These are phyloP conservation scores for Candoia aspera DNA, from an alignment of 2,113 vertebrate species.

Conservation along the genomic window DNA sequence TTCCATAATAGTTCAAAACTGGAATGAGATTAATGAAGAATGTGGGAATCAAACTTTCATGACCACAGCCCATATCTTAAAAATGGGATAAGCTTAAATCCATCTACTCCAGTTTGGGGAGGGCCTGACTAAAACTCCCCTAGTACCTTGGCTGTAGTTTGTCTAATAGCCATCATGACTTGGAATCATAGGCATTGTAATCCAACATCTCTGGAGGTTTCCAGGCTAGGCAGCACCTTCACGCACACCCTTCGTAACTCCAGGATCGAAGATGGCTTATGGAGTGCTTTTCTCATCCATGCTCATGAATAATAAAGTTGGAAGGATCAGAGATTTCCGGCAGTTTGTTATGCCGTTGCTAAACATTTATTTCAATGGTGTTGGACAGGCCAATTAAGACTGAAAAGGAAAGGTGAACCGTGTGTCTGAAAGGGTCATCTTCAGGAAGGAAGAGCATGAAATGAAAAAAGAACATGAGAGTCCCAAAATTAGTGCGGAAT, in stretches of 20 bases:
- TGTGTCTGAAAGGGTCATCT: conserved; percentile 60
- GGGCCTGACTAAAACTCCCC: too few relatives aligned
- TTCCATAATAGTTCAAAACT: background rate
- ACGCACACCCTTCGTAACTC: background rate
- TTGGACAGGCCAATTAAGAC: conserved; percentile 72
- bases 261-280: conserved; percentile 9
- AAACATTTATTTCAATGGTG: conserved; percentile 70
- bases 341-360: conserved; percentile 59
- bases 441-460: conserved; percentile 51
- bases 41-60: too few relatives aligned
- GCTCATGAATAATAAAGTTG: conserved; percentile 63
- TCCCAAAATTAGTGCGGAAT: background rate
- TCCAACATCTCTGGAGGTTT: too few relatives aligned
- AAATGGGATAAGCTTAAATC: too few relatives aligned
- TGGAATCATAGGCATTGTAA: too few relatives aligned
- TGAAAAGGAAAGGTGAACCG: conserved; percentile 66
- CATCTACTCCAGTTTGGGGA: too few relatives aligned
- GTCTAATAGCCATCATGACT: too few relatives aligned
- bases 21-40: too few relatives aligned
- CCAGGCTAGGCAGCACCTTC: too few relatives aligned
- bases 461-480: conserved; percentile 56
- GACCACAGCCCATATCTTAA: too few relatives aligned
- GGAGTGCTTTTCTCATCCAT: conserved; percentile 42
- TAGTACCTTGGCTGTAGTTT: too few relatives aligned
- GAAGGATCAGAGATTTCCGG: conserved; percentile 61